These are phyloP conservation scores for Paracyclopina nana DNA, from an alignment of 1,140 invertebrate species.

Conservation along the genomic window DNA sequence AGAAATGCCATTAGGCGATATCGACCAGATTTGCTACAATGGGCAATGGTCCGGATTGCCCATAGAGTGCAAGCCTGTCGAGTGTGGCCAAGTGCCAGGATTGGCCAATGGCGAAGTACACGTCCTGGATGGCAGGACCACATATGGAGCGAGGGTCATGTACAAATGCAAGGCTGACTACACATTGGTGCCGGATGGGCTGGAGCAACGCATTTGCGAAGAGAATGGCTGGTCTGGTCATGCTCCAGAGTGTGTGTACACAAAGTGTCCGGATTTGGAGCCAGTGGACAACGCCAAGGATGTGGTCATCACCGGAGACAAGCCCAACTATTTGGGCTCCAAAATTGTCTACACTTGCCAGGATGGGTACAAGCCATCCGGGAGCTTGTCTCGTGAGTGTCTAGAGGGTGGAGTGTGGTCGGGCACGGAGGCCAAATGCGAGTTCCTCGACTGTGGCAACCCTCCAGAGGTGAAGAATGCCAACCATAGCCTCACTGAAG, in stretches of 20 bases:
- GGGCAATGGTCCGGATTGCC: conserved; percentile 59
- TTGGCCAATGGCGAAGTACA: conserved; percentile 13
- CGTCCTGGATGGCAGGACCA: conserved; percentile 30
- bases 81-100: conserved; percentile 47
- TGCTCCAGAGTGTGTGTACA: conserved; percentile 13
- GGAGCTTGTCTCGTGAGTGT: conserved; percentile 5
- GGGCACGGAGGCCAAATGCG: conserved; percentile 8
- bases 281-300: conserved; percentile 7
- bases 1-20: conserved; percentile 52
- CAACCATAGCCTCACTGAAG: conserved; percentile 39
- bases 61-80: conserved; percentile 71
- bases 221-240: conserved; percentile 12
- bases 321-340: not conserved
- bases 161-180: conserved; percentile 66
- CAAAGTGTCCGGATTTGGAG: conserved; percentile 6
- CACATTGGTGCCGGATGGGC: conserved; percentile 33
- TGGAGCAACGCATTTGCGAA: conserved; percentile 12
- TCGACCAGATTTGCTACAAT: conserved; percentile 42
- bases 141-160: conserved; percentile 46
- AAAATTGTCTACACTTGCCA: conserved; percentile 11
- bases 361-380: conserved; percentile 1
- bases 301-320: not conserved
- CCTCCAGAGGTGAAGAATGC: conserved; percentile 50
- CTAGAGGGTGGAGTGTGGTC: conserved; percentile 10
- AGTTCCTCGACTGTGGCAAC: conserved; percentile 55